These are phyloP conservation scores for Siderastrea siderea DNA, from an alignment of 92 coral and sea anemone species.

Conservation along the genomic window DNA sequence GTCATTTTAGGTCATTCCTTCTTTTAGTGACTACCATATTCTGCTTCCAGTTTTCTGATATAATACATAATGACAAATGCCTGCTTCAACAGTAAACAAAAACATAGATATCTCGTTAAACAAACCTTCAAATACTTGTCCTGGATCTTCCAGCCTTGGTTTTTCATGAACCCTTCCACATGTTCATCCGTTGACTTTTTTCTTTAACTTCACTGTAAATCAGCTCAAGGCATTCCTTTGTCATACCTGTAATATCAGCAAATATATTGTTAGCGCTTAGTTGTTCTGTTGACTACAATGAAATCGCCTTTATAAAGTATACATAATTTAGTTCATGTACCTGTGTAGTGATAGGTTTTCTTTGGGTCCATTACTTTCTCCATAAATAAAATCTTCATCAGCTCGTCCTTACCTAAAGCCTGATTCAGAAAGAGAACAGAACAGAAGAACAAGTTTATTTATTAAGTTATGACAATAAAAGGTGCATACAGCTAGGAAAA, in stretches of 20 bases:
- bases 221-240: slow-evolving; percentile 65
- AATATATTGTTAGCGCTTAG: too few species aligned
- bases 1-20: too few species aligned
- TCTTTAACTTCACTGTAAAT: slow-evolving; percentile 61
- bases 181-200: slow-evolving; percentile 60
- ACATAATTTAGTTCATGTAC: not conserved
- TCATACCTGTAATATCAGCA: slow-evolving; percentile 55
- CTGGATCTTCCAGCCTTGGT: slow-evolving; percentile 61
- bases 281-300: not conserved
- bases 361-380: slow-evolving; percentile 25
- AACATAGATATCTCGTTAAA: not conserved
- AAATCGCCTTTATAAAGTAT: not conserved
- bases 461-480: too few species aligned
- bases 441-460: too few species aligned
- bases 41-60: too few species aligned
- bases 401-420: slow-evolving; percentile 11
- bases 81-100: not conserved
- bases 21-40: too few species aligned
- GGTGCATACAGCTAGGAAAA: too few species aligned
- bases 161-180: slow-evolving; percentile 73
- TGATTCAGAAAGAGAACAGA: too few species aligned
- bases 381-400: slow-evolving; percentile 44
- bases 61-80: not conserved
- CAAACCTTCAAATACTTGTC: slow-evolving; percentile 64
- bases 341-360: slow-evolving; percentile 40